Percentiles rank a stretch among this genome's conserved stretches.
phyloP scores from a whole-genome alignment of 2,797 vertebrate genomes.

The Fringilla coelebs region DNA sequence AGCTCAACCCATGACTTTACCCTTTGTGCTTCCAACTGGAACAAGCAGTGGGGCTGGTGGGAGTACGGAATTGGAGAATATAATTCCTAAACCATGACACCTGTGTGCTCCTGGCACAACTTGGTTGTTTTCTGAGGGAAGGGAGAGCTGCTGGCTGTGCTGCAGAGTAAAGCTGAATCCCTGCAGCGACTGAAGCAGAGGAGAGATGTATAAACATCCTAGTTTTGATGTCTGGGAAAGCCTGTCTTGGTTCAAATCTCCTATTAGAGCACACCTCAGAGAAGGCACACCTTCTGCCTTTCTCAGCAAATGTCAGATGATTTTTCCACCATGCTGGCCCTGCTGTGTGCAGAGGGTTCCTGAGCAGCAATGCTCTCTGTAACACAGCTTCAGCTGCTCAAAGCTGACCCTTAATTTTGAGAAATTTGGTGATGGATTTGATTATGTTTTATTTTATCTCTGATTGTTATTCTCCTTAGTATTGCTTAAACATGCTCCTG shows the following conservation, averaged over 20 bases:
- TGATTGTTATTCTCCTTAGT: not conserved
- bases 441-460: not conserved
- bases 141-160: not conserved
- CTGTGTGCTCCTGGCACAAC: not conserved
- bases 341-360: fast-evolving
- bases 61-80: not conserved
- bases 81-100: not conserved
- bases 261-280: not conserved
- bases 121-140: not conserved
- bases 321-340: not conserved
- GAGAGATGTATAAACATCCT: not conserved
- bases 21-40: not conserved
- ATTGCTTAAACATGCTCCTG: not conserved
- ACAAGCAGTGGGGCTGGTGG: not conserved
- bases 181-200: not conserved
- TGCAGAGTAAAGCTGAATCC: not conserved
- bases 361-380: fast-evolving
- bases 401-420: not conserved
- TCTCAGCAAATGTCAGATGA: not conserved
- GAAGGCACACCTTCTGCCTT: not conserved
- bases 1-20: no score
- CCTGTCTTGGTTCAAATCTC: not conserved
- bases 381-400: not conserved
- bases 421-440: not conserved
- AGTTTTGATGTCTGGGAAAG: not conserved